Evolutionary conservation across 2,888 invertebrate species (phyloP).

Genomic region (Aricia artaxerxes): DNA sequence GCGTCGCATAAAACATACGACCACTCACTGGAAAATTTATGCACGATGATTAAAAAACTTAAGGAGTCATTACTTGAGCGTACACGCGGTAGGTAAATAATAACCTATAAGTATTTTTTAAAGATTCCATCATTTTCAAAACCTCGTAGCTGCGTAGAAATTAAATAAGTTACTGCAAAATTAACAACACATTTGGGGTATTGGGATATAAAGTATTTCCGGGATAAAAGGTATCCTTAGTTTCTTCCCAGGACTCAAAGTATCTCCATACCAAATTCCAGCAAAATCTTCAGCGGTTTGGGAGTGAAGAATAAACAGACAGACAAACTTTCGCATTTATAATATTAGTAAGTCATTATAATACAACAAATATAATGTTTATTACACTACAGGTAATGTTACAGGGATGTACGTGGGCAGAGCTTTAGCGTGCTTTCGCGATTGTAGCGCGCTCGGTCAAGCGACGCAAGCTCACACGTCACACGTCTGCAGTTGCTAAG

Average conservation of each 20-base stretch:
- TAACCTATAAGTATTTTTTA: background rate
- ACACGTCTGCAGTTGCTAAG: background rate
- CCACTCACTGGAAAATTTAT: constrained; percentile 27
- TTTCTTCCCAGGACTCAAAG: too few relatives aligned
- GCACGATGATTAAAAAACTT: constrained; percentile 19
- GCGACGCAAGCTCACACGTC: constrained; percentile 1
- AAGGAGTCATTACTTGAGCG: constrained; percentile 41
- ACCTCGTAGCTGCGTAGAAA: background rate
- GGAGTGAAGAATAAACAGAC: too few relatives aligned
- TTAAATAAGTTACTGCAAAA: background rate
- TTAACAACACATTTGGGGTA: background rate
- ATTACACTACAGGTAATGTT: background rate
- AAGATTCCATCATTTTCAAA: background rate
- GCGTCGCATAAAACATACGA: constrained; percentile 32
- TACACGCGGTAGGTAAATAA: constrained; percentile 47
- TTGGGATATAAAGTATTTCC: too few relatives aligned
- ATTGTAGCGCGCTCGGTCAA: background rate
- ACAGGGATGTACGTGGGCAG: background rate
- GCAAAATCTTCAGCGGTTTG: too few relatives aligned
- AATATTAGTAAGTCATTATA: background rate
- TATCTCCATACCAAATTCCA: too few relatives aligned
- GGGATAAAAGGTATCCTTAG: too few relatives aligned
- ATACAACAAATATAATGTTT: background rate
- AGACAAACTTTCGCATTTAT: too few relatives aligned
- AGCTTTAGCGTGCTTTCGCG: background rate